phyloP scores from a whole-genome alignment of 1,140 invertebrate genomes.

The Coptotermes formosanus region DNA sequence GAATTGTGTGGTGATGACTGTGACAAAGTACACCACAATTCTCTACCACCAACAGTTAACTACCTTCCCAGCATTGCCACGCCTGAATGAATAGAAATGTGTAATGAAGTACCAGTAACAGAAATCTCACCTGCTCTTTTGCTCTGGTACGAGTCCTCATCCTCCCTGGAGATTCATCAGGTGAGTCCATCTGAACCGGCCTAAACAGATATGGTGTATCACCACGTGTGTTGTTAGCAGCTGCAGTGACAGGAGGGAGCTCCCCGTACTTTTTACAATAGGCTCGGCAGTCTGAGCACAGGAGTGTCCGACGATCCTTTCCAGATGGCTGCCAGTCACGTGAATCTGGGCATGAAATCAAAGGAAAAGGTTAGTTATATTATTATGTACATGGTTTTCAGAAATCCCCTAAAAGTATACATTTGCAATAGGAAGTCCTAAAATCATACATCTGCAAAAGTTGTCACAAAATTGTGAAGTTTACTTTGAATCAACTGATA shows the following conservation, averaged over 20 bases:
- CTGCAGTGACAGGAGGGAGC: slow-evolving; percentile 54
- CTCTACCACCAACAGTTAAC: too few species aligned
- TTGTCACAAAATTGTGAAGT: too few species aligned
- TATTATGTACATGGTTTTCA: too few species aligned
- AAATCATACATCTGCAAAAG: too few species aligned
- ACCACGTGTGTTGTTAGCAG: slow-evolving; percentile 34
- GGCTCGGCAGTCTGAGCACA: slow-evolving; percentile 80
- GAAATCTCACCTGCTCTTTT: slow-evolving; percentile 31
- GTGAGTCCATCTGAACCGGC: slow-evolving; percentile 69
- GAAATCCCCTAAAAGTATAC: too few species aligned
- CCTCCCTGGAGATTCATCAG: slow-evolving; percentile 77
- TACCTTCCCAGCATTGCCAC: too few species aligned
- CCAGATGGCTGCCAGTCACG: slow-evolving; percentile 76
- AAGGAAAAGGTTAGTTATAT: not conserved
- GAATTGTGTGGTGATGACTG: too few species aligned
- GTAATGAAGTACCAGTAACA: not conserved
- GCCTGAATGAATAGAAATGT: too few species aligned
- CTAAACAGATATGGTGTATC: slow-evolving; percentile 68
- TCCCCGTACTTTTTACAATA: slow-evolving; percentile 84
- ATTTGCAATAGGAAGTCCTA: too few species aligned
- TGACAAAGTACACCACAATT: too few species aligned
- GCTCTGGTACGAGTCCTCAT: slow-evolving; percentile 84
- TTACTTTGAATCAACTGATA: not conserved
- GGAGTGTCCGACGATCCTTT: slow-evolving; percentile 67
- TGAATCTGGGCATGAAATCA: slow-evolving; percentile 52